These are phyloP conservation scores for Malaclemys terrapin DNA, from an alignment of 2,113 vertebrate species.

Conservation along the genomic window DNA sequence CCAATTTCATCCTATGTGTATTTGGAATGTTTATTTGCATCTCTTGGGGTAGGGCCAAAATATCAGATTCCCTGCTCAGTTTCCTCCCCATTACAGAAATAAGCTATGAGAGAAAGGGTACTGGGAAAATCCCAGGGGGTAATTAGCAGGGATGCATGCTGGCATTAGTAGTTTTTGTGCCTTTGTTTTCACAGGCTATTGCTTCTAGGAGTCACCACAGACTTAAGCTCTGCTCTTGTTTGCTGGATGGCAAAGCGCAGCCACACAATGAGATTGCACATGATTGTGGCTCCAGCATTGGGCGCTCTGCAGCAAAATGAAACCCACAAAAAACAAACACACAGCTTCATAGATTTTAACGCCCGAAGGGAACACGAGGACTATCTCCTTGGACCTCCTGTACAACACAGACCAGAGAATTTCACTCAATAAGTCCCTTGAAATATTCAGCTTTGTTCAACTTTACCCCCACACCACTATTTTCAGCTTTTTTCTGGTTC, in stretches of 20 bases:
- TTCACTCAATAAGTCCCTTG: constrained; percentile 16
- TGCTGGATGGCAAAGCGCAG: neutral
- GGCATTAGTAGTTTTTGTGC: neutral
- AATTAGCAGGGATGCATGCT: neutral
- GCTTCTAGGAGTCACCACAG: neutral
- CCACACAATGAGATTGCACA: neutral
- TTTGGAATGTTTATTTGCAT: neutral
- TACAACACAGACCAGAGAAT: neutral
- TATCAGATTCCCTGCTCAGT: neutral
- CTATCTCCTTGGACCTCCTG: neutral
- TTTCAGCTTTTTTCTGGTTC: neutral
- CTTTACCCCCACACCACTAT: fast-evolving
- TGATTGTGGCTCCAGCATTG: neutral
- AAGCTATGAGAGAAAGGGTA: neutral
- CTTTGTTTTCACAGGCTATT: neutral
- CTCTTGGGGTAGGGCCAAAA: neutral
- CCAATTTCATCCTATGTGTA: constrained; percentile 32
- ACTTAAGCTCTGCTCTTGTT: fast-evolving
- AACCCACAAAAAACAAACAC: neutral
- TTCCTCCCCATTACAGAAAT: neutral
- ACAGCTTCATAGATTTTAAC: neutral
- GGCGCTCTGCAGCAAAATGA: neutral
- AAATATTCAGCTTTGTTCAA: constrained; percentile 18
- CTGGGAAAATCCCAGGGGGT: neutral
- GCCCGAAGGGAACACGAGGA: neutral